phyloP scores from a whole-genome alignment of 2,888 invertebrate species.

The Alloplasta piceator region DNA sequence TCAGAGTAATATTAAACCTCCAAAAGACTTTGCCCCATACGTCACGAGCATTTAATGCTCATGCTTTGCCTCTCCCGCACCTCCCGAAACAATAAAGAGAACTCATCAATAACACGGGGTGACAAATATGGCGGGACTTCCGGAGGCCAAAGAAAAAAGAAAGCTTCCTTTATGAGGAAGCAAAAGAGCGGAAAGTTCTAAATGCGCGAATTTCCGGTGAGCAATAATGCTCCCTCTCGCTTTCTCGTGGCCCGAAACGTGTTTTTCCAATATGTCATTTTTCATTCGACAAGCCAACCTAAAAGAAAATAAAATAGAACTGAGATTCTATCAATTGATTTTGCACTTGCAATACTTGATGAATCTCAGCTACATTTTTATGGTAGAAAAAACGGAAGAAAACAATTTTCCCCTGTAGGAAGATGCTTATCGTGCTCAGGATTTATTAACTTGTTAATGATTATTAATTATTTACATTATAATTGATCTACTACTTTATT shows the following conservation, averaged over 20 bases:
- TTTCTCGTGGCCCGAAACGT: constrained; percentile 46
- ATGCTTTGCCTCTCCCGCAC: constrained; percentile 21
- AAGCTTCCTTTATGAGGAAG: too few relatives aligned
- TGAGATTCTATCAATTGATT: background rate
- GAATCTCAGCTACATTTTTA: too few relatives aligned
- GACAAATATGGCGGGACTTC: constrained; percentile 77
- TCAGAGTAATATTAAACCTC: background rate
- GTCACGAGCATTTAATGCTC: constrained; percentile 30
- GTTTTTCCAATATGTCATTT: constrained; percentile 61
- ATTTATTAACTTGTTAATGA: too few relatives aligned
- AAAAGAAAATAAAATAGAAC: background rate
- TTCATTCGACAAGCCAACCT: constrained; percentile 56
- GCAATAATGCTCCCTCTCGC: constrained; percentile 16
- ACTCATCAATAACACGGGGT: constrained; percentile 73
- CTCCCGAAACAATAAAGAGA: constrained; percentile 73
- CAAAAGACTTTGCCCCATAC: background rate
- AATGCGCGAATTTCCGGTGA: constrained; percentile 63
- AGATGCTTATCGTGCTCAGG: too few relatives aligned
- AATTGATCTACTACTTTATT: too few relatives aligned
- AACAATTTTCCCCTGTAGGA: too few relatives aligned
- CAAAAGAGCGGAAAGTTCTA: constrained; percentile 75
- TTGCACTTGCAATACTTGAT: too few relatives aligned
- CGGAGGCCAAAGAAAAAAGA: constrained; percentile 54
- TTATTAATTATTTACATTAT: too few relatives aligned
- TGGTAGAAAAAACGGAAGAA: too few relatives aligned